Evolutionary conservation across 1,140 invertebrate genomes (phyloP).

Genomic region (Tetragnatha versicolor): DNA sequence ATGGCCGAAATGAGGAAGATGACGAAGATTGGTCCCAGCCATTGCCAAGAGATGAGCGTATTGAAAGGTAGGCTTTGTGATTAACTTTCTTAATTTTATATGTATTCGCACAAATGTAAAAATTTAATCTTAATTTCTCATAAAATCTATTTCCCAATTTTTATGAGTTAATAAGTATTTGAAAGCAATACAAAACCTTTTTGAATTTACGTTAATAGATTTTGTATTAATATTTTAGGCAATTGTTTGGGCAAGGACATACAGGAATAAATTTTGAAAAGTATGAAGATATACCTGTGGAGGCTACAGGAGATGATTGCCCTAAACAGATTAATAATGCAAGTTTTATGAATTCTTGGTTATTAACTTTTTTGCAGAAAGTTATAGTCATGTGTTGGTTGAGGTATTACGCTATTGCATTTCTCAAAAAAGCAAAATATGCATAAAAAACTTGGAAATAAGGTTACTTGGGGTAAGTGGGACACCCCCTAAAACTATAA

Average conservation of each 20-base stretch:
- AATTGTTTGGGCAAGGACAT: constrained; percentile 64
- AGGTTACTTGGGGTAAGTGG: too few species aligned
- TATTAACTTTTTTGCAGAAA: too few species aligned
- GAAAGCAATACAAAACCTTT: too few species aligned
- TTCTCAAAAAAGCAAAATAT: too few species aligned
- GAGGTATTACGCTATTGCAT: background rate
- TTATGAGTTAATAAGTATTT: too few species aligned
- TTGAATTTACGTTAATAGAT: background rate
- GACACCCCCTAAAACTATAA: too few species aligned
- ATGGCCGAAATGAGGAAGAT: constrained; percentile 58
- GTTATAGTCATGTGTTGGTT: too few species aligned
- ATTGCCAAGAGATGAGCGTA: constrained; percentile 80
- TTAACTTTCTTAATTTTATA: background rate
- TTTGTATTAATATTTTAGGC: constrained; percentile 11
- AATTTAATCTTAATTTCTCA: too few species aligned
- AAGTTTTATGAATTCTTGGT: background rate
- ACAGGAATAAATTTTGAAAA: constrained; percentile 99
- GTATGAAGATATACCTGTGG: constrained; percentile 99
- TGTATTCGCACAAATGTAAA: too few species aligned
- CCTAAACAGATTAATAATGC: constrained; percentile 77
- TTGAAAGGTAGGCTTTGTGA: constrained; percentile 71
- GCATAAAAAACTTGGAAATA: too few species aligned
- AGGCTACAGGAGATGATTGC: constrained; percentile 93
- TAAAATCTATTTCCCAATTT: too few species aligned
- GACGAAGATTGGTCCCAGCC: constrained; percentile 83